These are phyloP conservation scores for Carlito syrichta DNA, from an alignment of 2,113 vertebrate genomes.

Conservation along the genomic window DNA sequence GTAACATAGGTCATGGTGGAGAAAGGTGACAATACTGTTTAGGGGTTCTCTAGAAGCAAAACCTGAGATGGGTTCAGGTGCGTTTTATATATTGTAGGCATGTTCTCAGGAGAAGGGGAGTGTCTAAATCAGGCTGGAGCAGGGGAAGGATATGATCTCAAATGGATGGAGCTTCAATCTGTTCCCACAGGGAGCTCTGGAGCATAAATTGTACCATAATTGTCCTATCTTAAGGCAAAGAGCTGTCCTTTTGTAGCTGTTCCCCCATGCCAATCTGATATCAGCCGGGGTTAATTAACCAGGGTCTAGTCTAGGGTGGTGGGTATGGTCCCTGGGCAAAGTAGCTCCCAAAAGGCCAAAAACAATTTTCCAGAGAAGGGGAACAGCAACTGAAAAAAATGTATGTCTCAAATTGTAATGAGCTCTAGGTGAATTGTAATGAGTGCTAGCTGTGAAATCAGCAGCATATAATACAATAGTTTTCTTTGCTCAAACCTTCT, in stretches of 20 bases:
- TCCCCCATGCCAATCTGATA: too few relatives aligned
- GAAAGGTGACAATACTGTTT: not conserved
- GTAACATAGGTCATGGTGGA: not conserved
- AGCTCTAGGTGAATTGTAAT: not conserved
- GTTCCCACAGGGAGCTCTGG: not conserved
- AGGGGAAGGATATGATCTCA: not conserved
- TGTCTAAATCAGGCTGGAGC: not conserved
- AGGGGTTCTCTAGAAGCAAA: not conserved
- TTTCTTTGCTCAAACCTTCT: not conserved
- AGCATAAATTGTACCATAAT: not conserved
- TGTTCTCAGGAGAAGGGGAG: not conserved
- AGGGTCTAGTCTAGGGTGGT: not conserved
- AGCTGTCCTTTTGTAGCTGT: not conserved
- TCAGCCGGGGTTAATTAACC: not conserved
- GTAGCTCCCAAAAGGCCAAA: not conserved
- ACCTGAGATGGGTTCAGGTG: not conserved
- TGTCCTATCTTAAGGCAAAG: not conserved
- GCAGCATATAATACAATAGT: rapidly evolving
- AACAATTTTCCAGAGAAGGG: not conserved
- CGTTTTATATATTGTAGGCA: rapidly evolving
- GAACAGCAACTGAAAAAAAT: not conserved
- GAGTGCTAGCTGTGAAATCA: too few relatives aligned
- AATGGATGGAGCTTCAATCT: not conserved
- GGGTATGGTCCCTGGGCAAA: not conserved
- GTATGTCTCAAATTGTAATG: not conserved